Percentiles rank a stretch among this genome's conserved stretches.
Conservation (phyloP, 2,797 vertebrate genomes). For the Myripristis murdjan region DNA sequence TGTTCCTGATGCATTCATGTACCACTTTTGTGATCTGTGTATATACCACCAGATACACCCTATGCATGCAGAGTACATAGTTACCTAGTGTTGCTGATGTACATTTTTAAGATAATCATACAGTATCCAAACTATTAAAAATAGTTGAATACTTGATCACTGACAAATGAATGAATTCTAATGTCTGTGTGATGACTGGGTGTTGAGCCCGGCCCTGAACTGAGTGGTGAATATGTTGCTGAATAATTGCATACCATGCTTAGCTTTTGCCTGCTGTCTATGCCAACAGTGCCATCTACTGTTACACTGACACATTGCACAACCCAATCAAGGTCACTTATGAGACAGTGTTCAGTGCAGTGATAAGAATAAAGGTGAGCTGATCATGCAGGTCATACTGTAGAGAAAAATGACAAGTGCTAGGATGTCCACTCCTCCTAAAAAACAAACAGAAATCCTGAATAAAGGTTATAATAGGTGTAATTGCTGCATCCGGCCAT, state of each 20-base stretch:
- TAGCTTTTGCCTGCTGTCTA: background rate
- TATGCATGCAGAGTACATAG: background rate
- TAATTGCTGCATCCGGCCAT: no score
- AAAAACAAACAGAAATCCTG: no score
- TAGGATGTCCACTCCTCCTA: no score
- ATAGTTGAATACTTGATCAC: constrained; percentile 54
- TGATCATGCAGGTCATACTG: no score
- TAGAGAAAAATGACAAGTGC: no score
- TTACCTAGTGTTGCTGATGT: background rate
- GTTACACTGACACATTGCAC: constrained; percentile 20
- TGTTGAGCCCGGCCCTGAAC: constrained; percentile 19
- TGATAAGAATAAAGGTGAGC: no score
- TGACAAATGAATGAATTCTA: constrained; percentile 37
- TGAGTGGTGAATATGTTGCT: background rate
- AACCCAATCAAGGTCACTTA: background rate
- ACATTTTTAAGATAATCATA: background rate
- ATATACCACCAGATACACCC: background rate
- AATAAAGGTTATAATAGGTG: no score
- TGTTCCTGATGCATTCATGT: no score
- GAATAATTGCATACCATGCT: background rate
- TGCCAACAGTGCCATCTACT: constrained; percentile 45
- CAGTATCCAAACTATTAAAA: background rate
- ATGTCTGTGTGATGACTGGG: constrained; percentile 50
- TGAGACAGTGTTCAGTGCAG: background rate
- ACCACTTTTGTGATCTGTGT: background rate